phyloP scores from a whole-genome alignment of 2,113 vertebrate species.

The Rhadina sibilatrix region DNA sequence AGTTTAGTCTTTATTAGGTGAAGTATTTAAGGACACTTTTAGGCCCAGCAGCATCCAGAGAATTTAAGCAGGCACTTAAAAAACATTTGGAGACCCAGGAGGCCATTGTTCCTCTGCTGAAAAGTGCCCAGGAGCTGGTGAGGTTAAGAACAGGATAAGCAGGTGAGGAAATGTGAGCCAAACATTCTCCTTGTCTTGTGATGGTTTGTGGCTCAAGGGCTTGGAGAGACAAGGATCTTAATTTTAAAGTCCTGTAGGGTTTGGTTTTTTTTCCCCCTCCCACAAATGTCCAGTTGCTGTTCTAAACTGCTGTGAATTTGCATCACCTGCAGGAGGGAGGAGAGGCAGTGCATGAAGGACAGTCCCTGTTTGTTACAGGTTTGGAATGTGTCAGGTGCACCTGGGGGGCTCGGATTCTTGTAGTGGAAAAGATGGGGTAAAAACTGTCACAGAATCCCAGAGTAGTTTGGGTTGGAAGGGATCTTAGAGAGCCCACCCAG shows the following conservation, averaged over 20 bases:
- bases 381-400: not conserved
- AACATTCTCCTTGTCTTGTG: not conserved
- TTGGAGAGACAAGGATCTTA: not conserved
- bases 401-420: not conserved
- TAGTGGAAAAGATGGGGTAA: not conserved
- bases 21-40: not conserved
- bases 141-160: not conserved
- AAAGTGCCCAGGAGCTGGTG: not conserved
- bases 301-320: not conserved
- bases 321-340: not conserved
- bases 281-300: not conserved
- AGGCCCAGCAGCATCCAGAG: not conserved
- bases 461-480: not conserved
- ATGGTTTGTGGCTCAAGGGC: not conserved
- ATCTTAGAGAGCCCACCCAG: rapidly evolving
- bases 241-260: not conserved
- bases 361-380: not conserved
- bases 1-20: not conserved
- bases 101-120: not conserved
- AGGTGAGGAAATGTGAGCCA: not conserved
- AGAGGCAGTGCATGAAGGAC: not conserved
- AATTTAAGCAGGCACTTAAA: not conserved
- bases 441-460: not conserved
- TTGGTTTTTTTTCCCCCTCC: not conserved
- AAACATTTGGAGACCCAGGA: not conserved